phyloP scores from a whole-genome alignment of 1,140 invertebrate species.

The Calycopis cecrops region DNA sequence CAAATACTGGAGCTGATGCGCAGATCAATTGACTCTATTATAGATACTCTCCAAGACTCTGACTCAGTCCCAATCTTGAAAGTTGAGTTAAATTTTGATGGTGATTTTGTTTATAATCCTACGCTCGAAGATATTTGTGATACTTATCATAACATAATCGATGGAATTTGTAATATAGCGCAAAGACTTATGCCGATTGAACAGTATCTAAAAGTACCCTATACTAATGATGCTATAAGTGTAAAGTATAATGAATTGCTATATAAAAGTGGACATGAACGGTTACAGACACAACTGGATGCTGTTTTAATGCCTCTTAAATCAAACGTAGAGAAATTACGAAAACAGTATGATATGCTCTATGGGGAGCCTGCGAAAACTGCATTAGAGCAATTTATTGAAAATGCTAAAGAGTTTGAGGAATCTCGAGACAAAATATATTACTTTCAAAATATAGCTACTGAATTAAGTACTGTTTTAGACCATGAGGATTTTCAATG shows the following conservation, averaged over 20 bases:
- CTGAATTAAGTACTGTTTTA: constrained; percentile 76
- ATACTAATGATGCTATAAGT: constrained; percentile 53
- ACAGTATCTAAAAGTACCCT: constrained; percentile 61
- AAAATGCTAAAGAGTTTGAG: constrained; percentile 67
- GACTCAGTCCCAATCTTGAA: constrained; percentile 56
- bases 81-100: constrained; percentile 66
- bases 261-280: constrained; percentile 52
- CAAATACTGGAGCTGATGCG: constrained; percentile 71
- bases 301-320: constrained; percentile 53
- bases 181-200: constrained; percentile 72
- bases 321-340: constrained; percentile 53
- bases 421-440: constrained; percentile 76
- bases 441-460: constrained; percentile 76
- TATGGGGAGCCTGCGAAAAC: constrained; percentile 48
- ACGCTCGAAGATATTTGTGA: constrained; percentile 61
- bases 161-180: constrained; percentile 60
- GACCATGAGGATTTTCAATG: constrained; percentile 79
- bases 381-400: constrained; percentile 47
- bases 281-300: constrained; percentile 55
- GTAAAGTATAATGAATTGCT: constrained; percentile 67
- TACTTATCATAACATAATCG: constrained; percentile 63
- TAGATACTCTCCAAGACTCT: constrained; percentile 48
- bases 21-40: constrained; percentile 62
- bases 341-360: constrained; percentile 53
- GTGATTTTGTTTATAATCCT: constrained; percentile 67